Percentiles rank a stretch among this genome's conserved stretches.
Conservation (phyloP, 2,888 invertebrate species). For the Germaria angustata region DNA sequence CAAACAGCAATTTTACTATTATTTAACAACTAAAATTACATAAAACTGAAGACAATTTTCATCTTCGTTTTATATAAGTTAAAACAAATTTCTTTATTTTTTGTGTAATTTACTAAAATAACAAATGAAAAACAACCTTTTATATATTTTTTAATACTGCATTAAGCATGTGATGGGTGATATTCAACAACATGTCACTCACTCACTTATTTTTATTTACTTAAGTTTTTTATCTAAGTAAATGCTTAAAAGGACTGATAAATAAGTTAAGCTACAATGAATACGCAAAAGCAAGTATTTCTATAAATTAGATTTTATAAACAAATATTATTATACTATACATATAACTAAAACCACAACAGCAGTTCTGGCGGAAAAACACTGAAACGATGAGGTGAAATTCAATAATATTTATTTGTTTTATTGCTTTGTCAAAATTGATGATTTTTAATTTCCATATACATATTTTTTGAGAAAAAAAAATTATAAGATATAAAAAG, state of each 20-base stretch:
- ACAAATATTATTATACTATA: neutral
- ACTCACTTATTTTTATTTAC: constrained; percentile 23
- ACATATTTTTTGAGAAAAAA: no score
- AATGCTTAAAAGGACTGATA: constrained; percentile 25
- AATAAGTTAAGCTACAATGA: constrained; percentile 24
- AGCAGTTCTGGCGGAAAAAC: neutral
- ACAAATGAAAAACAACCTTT: constrained; percentile 1
- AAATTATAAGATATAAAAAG: no score
- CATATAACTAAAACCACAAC: neutral
- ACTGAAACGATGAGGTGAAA: neutral
- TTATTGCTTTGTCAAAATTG: no score
- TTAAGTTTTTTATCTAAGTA: constrained; percentile 42
- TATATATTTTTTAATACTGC: constrained; percentile 44
- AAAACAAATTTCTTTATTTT: neutral
- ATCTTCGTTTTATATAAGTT: neutral
- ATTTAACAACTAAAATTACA: no score
- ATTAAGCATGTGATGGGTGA: constrained; percentile 55
- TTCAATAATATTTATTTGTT: no score
- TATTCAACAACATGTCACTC: constrained; percentile 61
- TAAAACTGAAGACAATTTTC: no score
- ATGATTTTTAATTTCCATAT: no score
- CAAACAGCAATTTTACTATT: no score
- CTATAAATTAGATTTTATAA: constrained; percentile 26
- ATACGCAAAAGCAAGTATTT: neutral
- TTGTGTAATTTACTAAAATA: constrained; percentile 7